These are phyloP conservation scores for Shinisaurus crocodilurus DNA, from an alignment of 2,113 vertebrate genomes.

Conservation along the genomic window DNA sequence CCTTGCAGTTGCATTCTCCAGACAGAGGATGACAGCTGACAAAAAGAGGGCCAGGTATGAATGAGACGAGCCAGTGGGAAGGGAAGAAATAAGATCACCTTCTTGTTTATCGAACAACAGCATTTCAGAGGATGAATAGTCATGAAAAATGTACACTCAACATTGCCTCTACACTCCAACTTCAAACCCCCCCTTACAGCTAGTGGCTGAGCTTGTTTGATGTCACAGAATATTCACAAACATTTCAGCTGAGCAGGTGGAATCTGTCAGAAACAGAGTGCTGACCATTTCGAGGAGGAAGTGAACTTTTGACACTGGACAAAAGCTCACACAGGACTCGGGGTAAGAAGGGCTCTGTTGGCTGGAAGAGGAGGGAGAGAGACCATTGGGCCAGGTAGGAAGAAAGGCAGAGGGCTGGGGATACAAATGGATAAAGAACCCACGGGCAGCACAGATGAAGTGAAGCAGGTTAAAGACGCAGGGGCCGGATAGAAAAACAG, in stretches of 20 bases:
- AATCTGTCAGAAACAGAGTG: background rate
- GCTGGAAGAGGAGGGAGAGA: background rate
- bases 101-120: background rate
- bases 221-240: background rate
- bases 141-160: rapidly evolving
- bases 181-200: background rate
- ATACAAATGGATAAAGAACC: background rate
- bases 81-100: background rate
- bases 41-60: constrained; percentile 17
- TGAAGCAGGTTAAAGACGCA: background rate
- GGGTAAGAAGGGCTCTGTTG: background rate
- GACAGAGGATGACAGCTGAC: constrained; percentile 95
- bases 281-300: background rate
- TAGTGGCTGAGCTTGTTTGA: background rate
- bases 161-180: background rate
- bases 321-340: background rate
- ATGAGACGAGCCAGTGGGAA: background rate
- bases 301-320: background rate
- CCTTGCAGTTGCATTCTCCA: constrained; percentile 92
- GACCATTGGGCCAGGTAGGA: background rate
- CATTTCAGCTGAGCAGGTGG: background rate
- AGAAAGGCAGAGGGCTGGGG: background rate
- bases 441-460: background rate
- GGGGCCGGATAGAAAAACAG: background rate
- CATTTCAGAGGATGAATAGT: background rate